Evolutionary conservation across 1,140 invertebrate genomes (phyloP).

Genomic region (Lucilia cuprina): DNA sequence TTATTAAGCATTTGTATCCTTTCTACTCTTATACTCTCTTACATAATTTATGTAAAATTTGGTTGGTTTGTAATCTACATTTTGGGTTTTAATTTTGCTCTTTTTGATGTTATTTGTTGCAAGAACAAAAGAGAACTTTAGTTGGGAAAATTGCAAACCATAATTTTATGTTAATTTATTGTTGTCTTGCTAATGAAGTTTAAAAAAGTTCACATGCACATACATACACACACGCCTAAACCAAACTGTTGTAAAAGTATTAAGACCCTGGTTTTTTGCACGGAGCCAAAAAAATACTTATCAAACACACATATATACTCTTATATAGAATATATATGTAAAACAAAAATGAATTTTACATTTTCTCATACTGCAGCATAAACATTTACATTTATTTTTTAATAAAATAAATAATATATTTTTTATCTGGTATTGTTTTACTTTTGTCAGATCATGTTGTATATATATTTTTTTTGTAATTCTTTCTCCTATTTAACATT

Average conservation of each 20-base stretch:
- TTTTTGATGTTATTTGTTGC: not conserved
- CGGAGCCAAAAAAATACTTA: too few relatives aligned
- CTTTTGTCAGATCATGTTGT: not conserved
- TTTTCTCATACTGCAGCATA: too few relatives aligned
- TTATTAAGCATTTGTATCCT: not conserved
- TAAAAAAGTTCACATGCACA: not conserved
- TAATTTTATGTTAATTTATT: slow-evolving; percentile 12
- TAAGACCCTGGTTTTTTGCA: too few relatives aligned
- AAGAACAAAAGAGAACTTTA: not conserved
- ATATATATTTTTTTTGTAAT: too few relatives aligned
- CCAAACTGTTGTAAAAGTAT: too few relatives aligned
- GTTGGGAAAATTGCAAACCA: not conserved
- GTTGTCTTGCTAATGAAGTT: slow-evolving; percentile 9
- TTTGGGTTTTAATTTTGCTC: not conserved
- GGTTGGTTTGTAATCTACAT: not conserved
- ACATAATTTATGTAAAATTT: not conserved
- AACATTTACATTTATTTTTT: too few relatives aligned
- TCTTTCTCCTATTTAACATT: too few relatives aligned
- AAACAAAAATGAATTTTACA: too few relatives aligned
- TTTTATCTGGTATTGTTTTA: not conserved
- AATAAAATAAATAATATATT: too few relatives aligned
- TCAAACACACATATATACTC: too few relatives aligned
- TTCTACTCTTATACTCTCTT: not conserved
- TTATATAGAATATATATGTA: too few relatives aligned
- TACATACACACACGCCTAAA: not conserved